Evolutionary conservation across 1,140 invertebrate genomes (phyloP).

Genomic region (Zaprionus lachaisei): DNA sequence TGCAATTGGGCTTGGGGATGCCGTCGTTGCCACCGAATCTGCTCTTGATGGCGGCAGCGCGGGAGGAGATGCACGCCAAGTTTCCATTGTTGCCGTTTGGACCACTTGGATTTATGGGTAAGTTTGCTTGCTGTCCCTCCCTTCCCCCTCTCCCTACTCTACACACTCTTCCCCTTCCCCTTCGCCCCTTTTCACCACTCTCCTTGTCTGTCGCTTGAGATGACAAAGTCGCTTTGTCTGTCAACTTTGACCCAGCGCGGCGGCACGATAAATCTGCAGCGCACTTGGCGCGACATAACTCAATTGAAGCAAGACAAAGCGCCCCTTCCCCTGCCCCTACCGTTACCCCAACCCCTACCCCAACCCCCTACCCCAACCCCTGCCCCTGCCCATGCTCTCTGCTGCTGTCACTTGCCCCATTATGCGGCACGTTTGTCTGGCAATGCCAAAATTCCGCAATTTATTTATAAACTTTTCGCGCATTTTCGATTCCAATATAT

Average conservation of each 20-base stretch:
- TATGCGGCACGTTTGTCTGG: constrained; percentile 43
- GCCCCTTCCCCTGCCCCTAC: constrained; percentile 5
- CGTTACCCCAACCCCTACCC: constrained; percentile 3
- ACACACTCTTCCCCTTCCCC: background rate
- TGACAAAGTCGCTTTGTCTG: constrained; percentile 83
- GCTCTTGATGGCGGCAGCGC: constrained; percentile 77
- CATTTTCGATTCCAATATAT: constrained; percentile 61
- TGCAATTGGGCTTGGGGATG: constrained; percentile 68
- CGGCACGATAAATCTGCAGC: constrained; percentile 66
- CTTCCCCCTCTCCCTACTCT: background rate
- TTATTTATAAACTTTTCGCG: constrained; percentile 76
- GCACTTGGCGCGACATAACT: constrained; percentile 75
- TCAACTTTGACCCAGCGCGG: constrained; percentile 75
- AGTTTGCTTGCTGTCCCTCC: constrained; percentile 36
- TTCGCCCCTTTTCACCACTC: background rate
- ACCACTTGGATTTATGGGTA: constrained; percentile 89
- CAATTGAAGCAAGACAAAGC: constrained; percentile 84
- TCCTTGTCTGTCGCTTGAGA: constrained; percentile 36
- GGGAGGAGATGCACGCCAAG: constrained; percentile 81
- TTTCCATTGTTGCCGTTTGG: constrained; percentile 91
- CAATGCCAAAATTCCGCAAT: constrained; percentile 71
- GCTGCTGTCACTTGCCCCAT: constrained; percentile 6
- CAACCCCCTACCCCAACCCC: background rate
- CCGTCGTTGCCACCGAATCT: constrained; percentile 73
- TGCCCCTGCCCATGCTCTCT: background rate